These are phyloP conservation scores for Caenorhabditis tropicalis DNA, from an alignment of 1,140 invertebrate species.

Conservation along the genomic window DNA sequence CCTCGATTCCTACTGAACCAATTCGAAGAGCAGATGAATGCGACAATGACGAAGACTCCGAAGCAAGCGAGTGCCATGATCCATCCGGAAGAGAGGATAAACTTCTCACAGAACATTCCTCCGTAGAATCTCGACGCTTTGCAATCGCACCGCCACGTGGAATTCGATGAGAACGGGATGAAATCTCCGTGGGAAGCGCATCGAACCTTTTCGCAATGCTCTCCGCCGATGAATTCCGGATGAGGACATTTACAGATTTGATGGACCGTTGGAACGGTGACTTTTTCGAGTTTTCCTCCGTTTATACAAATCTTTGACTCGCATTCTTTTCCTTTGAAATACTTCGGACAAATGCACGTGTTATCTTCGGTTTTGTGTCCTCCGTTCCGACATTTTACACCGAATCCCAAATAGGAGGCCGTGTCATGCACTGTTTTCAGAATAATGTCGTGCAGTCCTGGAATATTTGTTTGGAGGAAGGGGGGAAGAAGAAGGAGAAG, in stretches of 20 bases:
- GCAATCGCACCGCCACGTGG: constrained; percentile 45
- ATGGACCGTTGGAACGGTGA: background rate
- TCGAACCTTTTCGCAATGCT: constrained; percentile 28
- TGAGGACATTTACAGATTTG: constrained; percentile 27
- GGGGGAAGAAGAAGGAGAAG: too few relatives aligned
- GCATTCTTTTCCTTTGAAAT: constrained; percentile 13
- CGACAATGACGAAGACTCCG: background rate
- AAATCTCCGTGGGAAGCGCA: constrained; percentile 9
- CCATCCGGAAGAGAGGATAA: background rate
- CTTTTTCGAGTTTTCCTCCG: background rate
- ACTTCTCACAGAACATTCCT: constrained; percentile 42
- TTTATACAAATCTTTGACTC: constrained; percentile 33
- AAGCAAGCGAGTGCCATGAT: background rate
- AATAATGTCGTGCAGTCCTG: constrained; percentile 10
- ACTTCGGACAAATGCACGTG: constrained; percentile 27
- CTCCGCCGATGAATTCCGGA: constrained; percentile 30
- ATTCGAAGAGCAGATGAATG: background rate
- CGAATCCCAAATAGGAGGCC: background rate
- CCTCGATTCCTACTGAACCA: constrained; percentile 25
- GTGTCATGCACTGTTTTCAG: constrained; percentile 18
- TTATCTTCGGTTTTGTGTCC: constrained; percentile 13
- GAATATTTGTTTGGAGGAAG: too few relatives aligned
- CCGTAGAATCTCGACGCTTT: constrained; percentile 12
- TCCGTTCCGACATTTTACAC: constrained; percentile 10
- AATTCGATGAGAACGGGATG: background rate